Evolutionary conservation across 1,140 invertebrate species (phyloP).

Genomic region (Bombus waltoni): DNA sequence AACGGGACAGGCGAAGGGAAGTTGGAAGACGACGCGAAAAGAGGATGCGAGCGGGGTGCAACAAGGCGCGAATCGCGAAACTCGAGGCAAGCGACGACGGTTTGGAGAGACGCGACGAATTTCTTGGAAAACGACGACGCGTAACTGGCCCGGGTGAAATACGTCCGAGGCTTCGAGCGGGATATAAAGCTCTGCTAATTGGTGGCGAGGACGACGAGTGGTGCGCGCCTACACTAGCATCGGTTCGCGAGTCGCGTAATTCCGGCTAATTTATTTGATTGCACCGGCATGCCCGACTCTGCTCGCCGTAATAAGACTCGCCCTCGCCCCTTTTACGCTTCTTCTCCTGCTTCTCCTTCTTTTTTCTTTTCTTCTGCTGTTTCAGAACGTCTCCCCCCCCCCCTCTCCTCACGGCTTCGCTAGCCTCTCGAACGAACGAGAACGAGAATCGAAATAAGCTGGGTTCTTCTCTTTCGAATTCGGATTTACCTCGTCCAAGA

Average conservation of each 20-base stretch:
- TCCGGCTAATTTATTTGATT: conserved; percentile 77
- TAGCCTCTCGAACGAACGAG: background rate
- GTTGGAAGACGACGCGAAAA: background rate
- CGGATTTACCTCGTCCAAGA: conserved; percentile 4
- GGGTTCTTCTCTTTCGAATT: conserved; percentile 21
- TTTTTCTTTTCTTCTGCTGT: background rate
- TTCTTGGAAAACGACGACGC: conserved; percentile 57
- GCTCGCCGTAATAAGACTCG: conserved; percentile 70
- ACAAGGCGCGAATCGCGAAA: background rate
- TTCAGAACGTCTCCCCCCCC: background rate
- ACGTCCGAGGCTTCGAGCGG: conserved; percentile 30
- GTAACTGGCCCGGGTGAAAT: conserved; percentile 51
- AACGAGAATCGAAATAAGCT: conserved; percentile 15
- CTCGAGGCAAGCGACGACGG: background rate
- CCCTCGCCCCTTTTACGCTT: conserved; percentile 38
- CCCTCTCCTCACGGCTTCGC: background rate
- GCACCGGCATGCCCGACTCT: conserved; percentile 65
- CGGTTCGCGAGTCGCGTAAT: conserved; percentile 67
- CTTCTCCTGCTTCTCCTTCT: background rate
- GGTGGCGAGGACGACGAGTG: conserved; percentile 66
- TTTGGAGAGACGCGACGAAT: conserved; percentile 41
- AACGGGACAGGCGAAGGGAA: background rate
- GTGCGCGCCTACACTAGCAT: conserved; percentile 51
- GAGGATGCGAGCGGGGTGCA: background rate
- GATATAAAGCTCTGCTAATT: conserved; percentile 73